phyloP scores from a whole-genome alignment of 2,888 invertebrate species.

The Psylliodes chrysocephalus region DNA sequence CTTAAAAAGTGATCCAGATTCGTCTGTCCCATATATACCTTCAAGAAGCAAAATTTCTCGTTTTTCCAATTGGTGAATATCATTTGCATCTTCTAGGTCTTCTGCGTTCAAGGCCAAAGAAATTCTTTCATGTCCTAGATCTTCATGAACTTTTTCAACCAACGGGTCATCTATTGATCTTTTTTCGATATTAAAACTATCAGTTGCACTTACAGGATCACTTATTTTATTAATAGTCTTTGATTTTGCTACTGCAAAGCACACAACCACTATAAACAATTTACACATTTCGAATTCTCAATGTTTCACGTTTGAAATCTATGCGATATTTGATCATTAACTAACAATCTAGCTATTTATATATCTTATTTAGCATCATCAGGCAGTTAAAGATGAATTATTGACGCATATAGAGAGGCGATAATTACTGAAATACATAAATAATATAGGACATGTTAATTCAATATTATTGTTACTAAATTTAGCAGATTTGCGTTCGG shows the following conservation, averaged over 20 bases:
- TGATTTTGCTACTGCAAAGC: background rate
- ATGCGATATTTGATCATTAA: background rate
- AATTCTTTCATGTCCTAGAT: background rate
- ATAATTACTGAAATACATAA: constrained; percentile 11
- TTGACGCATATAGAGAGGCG: constrained; percentile 5
- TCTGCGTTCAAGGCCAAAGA: background rate
- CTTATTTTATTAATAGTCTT: background rate
- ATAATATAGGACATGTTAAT: constrained; percentile 17
- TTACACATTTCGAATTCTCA: constrained; percentile 15
- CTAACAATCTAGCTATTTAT: constrained; percentile 5
- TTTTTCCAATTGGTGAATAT: background rate
- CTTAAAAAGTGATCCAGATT: background rate
- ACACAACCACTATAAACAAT: constrained; percentile 7
- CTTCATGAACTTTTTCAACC: constrained; percentile 1
- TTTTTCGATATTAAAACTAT: no score
- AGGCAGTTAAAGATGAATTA: background rate
- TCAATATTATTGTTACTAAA: constrained; percentile 18
- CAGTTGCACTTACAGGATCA: background rate
- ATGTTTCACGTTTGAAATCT: background rate
- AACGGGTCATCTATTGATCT: constrained; percentile 12
- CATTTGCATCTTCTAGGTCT: background rate
- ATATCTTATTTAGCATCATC: background rate
- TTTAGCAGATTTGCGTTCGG: constrained; percentile 6
- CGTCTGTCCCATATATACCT: background rate
- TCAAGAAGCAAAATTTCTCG: constrained; percentile 11